Evolutionary conservation across 1,140 invertebrate genomes (phyloP), one percentile per base, ranked within the genome.

Genomic region (Halotydeus destructor): DNA sequence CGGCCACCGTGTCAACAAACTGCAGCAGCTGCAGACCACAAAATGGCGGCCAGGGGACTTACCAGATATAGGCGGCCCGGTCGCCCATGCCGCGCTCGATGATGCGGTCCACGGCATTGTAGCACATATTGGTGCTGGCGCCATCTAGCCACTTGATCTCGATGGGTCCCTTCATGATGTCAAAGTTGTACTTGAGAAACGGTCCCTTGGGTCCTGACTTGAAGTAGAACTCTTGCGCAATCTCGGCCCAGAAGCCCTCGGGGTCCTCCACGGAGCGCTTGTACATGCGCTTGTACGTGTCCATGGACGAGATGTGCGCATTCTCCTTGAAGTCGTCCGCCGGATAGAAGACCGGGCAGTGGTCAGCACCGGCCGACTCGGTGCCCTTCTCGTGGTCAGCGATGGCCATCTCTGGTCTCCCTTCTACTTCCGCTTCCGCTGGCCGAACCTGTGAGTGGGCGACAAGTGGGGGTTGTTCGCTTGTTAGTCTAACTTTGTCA

Each of bases 1-100:
- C 19, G 5, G 5, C n/a, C n/a, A n/a, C n/a, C n/a, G 16, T 41
- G 25, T 14, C 11, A 16, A 41, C n/a, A n/a, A n/a, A n/a, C n/a
- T n/a, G n/a, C n/a, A n/a, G n/a, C n/a, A n/a, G n/a, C n/a, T n/a
- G n/a, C n/a, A n/a, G n/a, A n/a, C n/a, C n/a, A n/a, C n/a, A n/a
- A n/a, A n/a, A n/a, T n/a, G n/a, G n/a, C n/a, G n/a, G n/a, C n/a
- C n/a, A n/a, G n/a, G 6, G 8, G 19, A 63, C 76, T 76, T 64
- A 93, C 86, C 86, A 96, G 55, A 83, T 88, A 64, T 76, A 96
- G 5, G 89, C 89, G 27, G 91, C 70, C 60, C 77, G 83, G 51
- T 91, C 78, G 11, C 82, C 86, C 30, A 76, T 57, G 22, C 84
- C 85, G 45, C 73, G 55, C 51, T 77, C 74, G 16, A 97, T 71